Evolutionary conservation across 1,140 invertebrate genomes (phyloP), one percentile per base, ranked within the genome.

Genomic region (Hyles euphorbiae): DNA sequence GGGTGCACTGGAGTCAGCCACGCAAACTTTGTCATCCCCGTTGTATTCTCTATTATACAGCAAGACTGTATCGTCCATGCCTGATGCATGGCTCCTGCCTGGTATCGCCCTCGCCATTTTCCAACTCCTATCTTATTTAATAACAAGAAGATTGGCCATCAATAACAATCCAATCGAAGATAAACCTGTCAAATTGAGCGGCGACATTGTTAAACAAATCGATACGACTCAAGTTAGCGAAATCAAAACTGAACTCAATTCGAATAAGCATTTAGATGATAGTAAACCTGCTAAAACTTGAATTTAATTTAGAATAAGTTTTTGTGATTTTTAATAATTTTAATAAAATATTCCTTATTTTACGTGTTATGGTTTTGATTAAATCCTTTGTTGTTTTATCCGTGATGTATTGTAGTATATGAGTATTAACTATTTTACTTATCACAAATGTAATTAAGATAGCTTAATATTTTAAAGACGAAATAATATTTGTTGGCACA

Each of bases 1-100:
- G 43, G 80, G 80, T 4, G 85, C 87, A 7, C 47, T 90, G n/a
- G 86, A 89, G 65, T 85, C 83, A 3, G 87, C 83, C 32, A 81
- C 81, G 1, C 87, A 88, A 53, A 83, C 79, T 9, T 53, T 90
- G 22, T 75, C 84, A 3, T 80, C 83, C 0, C 87, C 88, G 3
- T 60, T 88, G 1, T 83, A 83, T 44, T 89, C 84, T 12, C 61
- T 80, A 7, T 68, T 90, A 3, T 90, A 90, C 51, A 77, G 76
- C 12, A 81, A 67, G 55, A 89, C 86, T 40, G 79, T 90, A 8
- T 74, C 76, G 12, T 67, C 63, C 3, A 61, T 81, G 34, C 81
- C 88, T 2, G 83, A 85, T 52, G 78, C 83, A 3, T 90, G 85
- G 81, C 58, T 88, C 2, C 56, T 85, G 5, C 83, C 87, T 2